phyloP scores from a whole-genome alignment of 2,113 vertebrate species.

The Poeciliopsis prolifica region DNA sequence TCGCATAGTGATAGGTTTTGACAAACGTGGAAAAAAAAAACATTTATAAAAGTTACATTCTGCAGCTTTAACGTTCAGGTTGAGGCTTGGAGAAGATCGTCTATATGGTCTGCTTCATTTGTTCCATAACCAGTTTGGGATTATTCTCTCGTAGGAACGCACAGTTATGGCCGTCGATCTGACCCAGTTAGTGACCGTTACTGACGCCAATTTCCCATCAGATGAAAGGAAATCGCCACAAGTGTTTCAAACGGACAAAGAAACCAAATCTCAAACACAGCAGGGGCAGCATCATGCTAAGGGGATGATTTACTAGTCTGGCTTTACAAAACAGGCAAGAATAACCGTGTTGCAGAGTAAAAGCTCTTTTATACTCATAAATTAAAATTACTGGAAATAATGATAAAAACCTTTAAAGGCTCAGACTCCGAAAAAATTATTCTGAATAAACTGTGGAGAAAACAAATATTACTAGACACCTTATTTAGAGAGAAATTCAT shows the following conservation, averaged over 20 bases:
- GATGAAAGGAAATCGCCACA: background rate
- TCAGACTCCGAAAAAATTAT: background rate
- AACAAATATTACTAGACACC: background rate
- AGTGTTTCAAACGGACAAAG: background rate
- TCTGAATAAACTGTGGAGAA: conserved; percentile 1
- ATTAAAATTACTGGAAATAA: background rate
- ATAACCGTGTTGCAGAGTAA: background rate
- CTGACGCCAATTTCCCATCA: no score
- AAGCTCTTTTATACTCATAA: background rate
- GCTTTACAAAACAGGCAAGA: background rate
- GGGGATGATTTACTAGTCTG: background rate
- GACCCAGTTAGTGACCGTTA: no score
- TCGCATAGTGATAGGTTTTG: no score
- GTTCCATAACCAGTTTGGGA: background rate
- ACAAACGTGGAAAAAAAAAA: no score
- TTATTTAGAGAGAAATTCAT: background rate
- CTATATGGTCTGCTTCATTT: background rate
- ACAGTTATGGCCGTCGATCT: no score
- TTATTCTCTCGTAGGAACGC: background rate
- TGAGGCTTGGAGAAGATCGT: background rate
- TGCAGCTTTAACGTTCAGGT: background rate
- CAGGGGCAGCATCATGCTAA: background rate
- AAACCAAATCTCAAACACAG: background rate
- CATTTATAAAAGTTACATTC: no score
- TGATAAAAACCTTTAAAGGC: background rate